A percentile compares a stretch with the other conserved stretches of the same genome.
These are phyloP conservation scores for Agonopterix subpropinquella DNA, from an alignment of 2,888 invertebrate genomes.

Conservation along the genomic window DNA sequence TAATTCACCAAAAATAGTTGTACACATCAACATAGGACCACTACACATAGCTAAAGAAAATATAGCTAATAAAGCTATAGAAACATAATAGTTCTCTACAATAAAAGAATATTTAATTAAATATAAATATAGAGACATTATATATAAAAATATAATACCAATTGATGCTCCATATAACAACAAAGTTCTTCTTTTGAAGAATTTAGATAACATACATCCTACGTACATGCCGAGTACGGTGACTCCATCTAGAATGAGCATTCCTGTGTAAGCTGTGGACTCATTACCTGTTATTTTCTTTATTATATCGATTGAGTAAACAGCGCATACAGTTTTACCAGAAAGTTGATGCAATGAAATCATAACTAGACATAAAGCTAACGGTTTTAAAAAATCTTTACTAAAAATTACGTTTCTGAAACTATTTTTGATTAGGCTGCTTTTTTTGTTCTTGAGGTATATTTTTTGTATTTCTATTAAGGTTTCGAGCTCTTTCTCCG, in stretches of 20 bases:
- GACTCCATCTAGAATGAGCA: slow-evolving; percentile 18
- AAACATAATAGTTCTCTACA: slow-evolving; percentile 19
- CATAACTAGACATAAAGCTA: no score
- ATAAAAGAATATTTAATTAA: not conserved
- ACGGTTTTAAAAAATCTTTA: slow-evolving; percentile 1
- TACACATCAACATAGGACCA: slow-evolving; percentile 9
- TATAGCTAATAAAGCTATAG: slow-evolving; percentile 11
- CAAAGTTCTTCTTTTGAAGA: slow-evolving; percentile 8
- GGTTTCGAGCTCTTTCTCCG: slow-evolving; percentile 13
- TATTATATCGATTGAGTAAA: slow-evolving; percentile 18
- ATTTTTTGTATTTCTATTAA: not conserved
- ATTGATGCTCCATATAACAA: slow-evolving; percentile 8
- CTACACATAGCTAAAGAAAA: slow-evolving; percentile 8
- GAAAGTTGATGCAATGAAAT: slow-evolving; percentile 4
- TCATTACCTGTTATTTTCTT: slow-evolving; percentile 15
- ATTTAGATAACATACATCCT: slow-evolving; percentile 10
- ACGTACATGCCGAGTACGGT: slow-evolving; percentile 13
- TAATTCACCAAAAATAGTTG: slow-evolving; percentile 9
- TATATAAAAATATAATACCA: slow-evolving; percentile 18
- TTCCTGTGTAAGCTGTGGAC: slow-evolving; percentile 13
- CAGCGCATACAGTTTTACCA: slow-evolving; percentile 14
- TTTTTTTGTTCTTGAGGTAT: not conserved
- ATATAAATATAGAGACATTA: slow-evolving; percentile 8
- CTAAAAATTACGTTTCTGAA: not conserved
- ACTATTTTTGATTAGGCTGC: not conserved